These are phyloP conservation scores for Mobula hypostoma DNA, from an alignment of 2,113 vertebrate species.

Conservation along the genomic window DNA sequence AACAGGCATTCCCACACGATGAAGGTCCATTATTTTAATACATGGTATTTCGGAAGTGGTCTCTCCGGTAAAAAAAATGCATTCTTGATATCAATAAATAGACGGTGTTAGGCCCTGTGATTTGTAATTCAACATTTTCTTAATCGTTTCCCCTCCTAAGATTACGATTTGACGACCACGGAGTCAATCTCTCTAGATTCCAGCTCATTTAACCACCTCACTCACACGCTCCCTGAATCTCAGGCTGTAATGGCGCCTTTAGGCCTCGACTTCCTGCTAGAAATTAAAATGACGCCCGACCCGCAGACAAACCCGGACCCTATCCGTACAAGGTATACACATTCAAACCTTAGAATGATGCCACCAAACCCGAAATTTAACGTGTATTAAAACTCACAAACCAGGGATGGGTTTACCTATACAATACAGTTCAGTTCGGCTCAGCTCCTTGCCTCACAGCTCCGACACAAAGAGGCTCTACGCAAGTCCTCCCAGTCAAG, in stretches of 20 bases:
- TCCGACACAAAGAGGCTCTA: conserved; percentile 27
- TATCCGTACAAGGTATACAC: neutral
- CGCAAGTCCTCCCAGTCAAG: conserved; percentile 26
- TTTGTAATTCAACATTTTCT: neutral
- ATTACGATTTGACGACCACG: neutral
- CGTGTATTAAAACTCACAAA: conserved; percentile 4
- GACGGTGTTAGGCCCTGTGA: neutral
- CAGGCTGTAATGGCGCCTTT: conserved; percentile 33
- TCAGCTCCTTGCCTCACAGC: conserved; percentile 19
- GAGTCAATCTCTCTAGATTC: neutral
- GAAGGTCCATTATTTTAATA: neutral
- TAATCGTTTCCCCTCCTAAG: too few relatives aligned
- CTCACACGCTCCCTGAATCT: neutral
- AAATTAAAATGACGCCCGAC: neutral
- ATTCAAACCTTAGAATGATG: neutral
- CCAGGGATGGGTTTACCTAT: conserved; percentile 29
- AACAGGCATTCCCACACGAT: too few relatives aligned
- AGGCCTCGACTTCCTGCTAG: conserved; percentile 23
- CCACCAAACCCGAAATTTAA: neutral
- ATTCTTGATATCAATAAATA: neutral
- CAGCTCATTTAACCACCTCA: neutral
- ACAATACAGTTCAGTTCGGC: neutral
- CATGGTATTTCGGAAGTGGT: neutral
- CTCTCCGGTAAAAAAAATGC: neutral
- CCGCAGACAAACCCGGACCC: neutral